Percentiles rank a stretch among this genome's conserved stretches.
phyloP scores from a whole-genome alignment of 1,140 invertebrate genomes.

The Sitobion miscanthi region DNA sequence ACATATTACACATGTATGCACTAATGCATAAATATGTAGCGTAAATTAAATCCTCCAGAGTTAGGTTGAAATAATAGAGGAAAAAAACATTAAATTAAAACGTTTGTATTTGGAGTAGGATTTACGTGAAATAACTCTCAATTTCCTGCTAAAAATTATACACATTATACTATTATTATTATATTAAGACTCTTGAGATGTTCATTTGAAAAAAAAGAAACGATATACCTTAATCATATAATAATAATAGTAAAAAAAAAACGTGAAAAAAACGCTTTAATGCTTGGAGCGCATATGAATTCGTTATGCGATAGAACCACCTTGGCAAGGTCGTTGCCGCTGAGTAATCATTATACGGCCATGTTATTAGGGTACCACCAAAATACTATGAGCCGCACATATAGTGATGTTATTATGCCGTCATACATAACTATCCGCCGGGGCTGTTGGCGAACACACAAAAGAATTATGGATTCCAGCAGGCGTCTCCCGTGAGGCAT shows the following conservation, averaged over 20 bases:
- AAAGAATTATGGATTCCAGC: slow-evolving; percentile 51
- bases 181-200: neutral
- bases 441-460: slow-evolving; percentile 27
- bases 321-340: slow-evolving; percentile 56
- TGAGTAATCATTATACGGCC: slow-evolving; percentile 26
- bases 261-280: neutral
- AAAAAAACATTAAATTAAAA: neutral
- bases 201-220: neutral
- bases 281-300: slow-evolving; percentile 23
- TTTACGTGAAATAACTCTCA: neutral
- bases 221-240: neutral
- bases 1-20: neutral
- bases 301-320: slow-evolving; percentile 51
- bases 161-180: neutral
- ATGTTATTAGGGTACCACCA: slow-evolving; percentile 49
- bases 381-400: neutral
- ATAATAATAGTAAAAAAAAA: slow-evolving; percentile 18
- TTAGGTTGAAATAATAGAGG: neutral
- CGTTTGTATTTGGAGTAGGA: neutral
- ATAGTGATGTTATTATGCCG: slow-evolving; percentile 41
- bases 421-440: slow-evolving; percentile 31
- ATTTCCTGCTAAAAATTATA: neutral
- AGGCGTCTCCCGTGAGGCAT: neutral
- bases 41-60: neutral
- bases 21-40: neutral